Conservation (phyloP, 92 coral and sea anemone species). For the Siderastrea radians region DNA sequence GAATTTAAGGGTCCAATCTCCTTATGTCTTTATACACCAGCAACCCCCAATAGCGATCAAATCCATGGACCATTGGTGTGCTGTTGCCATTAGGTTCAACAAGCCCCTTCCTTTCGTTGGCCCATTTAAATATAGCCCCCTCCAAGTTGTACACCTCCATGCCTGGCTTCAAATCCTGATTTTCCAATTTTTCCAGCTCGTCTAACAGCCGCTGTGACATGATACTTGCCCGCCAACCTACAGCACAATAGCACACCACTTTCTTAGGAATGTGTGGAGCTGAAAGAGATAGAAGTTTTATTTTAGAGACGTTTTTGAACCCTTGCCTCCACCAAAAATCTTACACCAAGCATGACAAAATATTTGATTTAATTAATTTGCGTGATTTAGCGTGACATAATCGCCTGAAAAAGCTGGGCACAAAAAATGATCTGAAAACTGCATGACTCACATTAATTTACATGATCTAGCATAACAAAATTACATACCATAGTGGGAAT, state of each 20-base stretch:
- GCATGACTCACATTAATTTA: too few relatives aligned
- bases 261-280: slow-evolving; percentile 57
- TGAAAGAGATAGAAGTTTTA: not conserved
- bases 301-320: not conserved
- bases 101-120: slow-evolving; percentile 79
- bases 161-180: slow-evolving; percentile 34
- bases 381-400: too few relatives aligned
- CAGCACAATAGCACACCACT: slow-evolving; percentile 87
- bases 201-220: slow-evolving; percentile 78
- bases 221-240: slow-evolving; percentile 87
- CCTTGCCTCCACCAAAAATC: too few relatives aligned
- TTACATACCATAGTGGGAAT: too few relatives aligned
- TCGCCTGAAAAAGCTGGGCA: too few relatives aligned
- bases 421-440: too few relatives aligned
- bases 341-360: too few relatives aligned
- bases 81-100: slow-evolving; percentile 54
- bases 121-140: slow-evolving; percentile 96
- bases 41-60: slow-evolving; percentile 23
- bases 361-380: too few relatives aligned
- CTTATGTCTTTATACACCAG: slow-evolving; percentile 44
- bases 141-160: slow-evolving; percentile 77
- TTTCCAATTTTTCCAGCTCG: slow-evolving; percentile 78
- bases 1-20: not conserved
- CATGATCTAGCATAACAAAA: too few relatives aligned
- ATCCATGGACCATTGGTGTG: slow-evolving; percentile 44